phyloP scores from a whole-genome alignment of 2,797 vertebrate species.

The Acanthornis magna region DNA sequence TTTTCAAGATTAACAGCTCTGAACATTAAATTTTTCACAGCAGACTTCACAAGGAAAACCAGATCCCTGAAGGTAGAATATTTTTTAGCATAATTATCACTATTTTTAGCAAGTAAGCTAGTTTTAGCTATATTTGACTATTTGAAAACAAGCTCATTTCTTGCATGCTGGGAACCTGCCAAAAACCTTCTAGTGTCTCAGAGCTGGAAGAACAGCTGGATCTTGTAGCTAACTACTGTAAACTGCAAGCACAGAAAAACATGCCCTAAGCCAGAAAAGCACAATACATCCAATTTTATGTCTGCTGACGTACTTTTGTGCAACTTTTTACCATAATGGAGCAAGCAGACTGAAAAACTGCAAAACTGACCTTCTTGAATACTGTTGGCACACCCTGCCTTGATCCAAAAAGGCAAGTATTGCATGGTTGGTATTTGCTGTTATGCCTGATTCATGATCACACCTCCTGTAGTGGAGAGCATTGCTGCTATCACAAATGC shows the following conservation, averaged over 20 bases:
- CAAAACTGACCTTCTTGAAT: background rate
- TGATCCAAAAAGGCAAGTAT: background rate
- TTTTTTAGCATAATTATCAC: background rate
- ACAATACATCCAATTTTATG: background rate
- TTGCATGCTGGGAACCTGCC: background rate
- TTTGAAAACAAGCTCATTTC: background rate
- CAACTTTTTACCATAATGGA: background rate
- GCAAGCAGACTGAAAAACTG: background rate
- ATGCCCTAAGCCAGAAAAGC: background rate
- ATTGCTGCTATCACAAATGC: background rate
- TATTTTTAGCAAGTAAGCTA: constrained; percentile 14
- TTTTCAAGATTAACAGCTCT: background rate
- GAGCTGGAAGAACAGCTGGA: constrained; percentile 14
- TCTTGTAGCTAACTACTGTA: background rate
- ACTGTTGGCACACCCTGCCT: background rate
- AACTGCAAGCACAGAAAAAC: background rate
- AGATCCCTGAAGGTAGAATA: constrained; percentile 5
- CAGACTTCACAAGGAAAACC: background rate
- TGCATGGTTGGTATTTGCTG: background rate
- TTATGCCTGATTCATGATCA: background rate
- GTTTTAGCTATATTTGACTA: background rate
- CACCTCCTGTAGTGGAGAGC: background rate
- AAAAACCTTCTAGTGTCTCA: background rate
- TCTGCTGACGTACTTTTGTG: background rate
- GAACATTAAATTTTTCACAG: background rate